Evolutionary conservation across 1,140 invertebrate genomes (phyloP).

Genomic region (Protaetia brevitarsis): DNA sequence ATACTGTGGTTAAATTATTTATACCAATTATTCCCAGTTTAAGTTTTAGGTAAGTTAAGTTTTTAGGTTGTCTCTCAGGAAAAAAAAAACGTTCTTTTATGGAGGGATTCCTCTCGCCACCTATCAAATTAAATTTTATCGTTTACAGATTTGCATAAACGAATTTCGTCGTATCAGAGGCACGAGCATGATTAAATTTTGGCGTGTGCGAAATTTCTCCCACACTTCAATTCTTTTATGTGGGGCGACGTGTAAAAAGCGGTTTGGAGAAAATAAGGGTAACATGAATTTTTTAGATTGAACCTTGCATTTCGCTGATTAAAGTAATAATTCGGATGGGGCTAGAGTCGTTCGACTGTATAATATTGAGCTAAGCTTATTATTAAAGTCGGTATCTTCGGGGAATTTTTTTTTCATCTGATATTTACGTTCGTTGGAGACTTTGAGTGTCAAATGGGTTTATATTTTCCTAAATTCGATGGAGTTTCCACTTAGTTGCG

Average conservation of each 20-base stretch:
- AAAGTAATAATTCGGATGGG: background rate
- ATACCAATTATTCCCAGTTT: no score
- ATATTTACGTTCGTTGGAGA: background rate
- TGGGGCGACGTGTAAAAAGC: background rate
- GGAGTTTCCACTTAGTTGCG: background rate
- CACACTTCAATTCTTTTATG: background rate
- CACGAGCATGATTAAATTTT: background rate
- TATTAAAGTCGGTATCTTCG: background rate
- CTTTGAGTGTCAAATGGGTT: background rate
- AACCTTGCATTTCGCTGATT: background rate
- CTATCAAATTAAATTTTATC: no score
- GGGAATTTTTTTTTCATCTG: background rate
- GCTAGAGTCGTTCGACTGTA: background rate
- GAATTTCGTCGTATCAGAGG: background rate
- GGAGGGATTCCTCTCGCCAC: no score
- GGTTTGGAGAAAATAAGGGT: background rate
- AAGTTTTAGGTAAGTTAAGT: no score
- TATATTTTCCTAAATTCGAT: background rate
- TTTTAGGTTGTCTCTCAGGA: no score
- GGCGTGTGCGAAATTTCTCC: background rate
- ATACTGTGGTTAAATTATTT: no score
- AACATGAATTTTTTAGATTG: background rate
- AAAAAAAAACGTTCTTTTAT: no score
- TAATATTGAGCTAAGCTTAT: background rate
- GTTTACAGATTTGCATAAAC: no score